Percentiles rank a stretch among this genome's conserved stretches.
These are phyloP conservation scores for Teleogryllus occipitalis DNA, from an alignment of 1,140 invertebrate genomes.

Conservation along the genomic window DNA sequence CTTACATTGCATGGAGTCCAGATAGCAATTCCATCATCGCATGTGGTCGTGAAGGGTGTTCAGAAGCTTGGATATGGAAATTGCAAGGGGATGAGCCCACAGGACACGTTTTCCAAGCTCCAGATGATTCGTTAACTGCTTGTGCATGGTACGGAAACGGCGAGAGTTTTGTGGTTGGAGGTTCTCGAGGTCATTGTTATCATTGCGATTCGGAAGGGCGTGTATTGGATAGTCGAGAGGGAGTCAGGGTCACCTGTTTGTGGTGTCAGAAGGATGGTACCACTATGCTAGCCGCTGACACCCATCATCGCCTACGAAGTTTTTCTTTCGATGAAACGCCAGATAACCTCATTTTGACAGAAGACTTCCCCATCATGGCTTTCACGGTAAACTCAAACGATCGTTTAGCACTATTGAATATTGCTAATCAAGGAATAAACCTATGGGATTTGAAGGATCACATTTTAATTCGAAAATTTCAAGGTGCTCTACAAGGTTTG, in stretches of 20 bases:
- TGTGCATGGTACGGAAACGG: slow-evolving; percentile 88
- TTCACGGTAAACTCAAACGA: slow-evolving; percentile 87
- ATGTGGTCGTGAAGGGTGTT: slow-evolving; percentile 90
- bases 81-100: slow-evolving; percentile 59
- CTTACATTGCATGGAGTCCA: slow-evolving; percentile 86
- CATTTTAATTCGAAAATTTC: slow-evolving; percentile 83
- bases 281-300: slow-evolving; percentile 90
- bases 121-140: slow-evolving; percentile 89
- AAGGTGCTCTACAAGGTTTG: slow-evolving; percentile 91
- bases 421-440: slow-evolving; percentile 93
- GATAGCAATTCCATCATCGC: slow-evolving; percentile 84
- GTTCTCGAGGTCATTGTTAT: slow-evolving; percentile 93
- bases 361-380: slow-evolving; percentile 94
- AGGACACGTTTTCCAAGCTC: slow-evolving; percentile 64
- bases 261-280: slow-evolving; percentile 80
- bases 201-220: slow-evolving; percentile 85
- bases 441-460: slow-evolving; percentile 91
- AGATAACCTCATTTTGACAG: slow-evolving; percentile 60
- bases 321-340: slow-evolving; percentile 75
- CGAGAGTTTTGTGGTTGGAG: slow-evolving; percentile 85
- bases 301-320: slow-evolving; percentile 85
- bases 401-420: slow-evolving; percentile 80
- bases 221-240: slow-evolving; percentile 93
- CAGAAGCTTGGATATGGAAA: slow-evolving; percentile 95
- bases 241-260: slow-evolving; percentile 89